These are phyloP conservation scores for Gnatocerus cornutus DNA, from an alignment of 2,888 invertebrate genomes.

Conservation along the genomic window DNA sequence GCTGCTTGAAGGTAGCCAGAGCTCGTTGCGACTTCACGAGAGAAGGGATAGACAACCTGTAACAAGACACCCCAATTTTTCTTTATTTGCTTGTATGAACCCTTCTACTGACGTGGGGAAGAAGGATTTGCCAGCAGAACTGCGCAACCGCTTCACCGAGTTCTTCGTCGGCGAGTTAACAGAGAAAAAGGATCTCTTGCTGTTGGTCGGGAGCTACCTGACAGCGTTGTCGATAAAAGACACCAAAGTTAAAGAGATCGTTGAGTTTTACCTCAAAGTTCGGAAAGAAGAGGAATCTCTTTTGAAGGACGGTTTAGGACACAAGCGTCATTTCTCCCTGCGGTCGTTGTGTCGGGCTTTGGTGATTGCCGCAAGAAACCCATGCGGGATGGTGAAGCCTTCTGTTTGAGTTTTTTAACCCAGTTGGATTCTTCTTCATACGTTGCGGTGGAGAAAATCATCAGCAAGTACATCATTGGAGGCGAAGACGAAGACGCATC, in stretches of 20 bases:
- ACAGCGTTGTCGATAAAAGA: slow-evolving; percentile 82
- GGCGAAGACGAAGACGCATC: slow-evolving; percentile 74
- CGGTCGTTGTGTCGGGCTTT: slow-evolving; percentile 95
- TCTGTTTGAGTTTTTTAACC: slow-evolving; percentile 96
- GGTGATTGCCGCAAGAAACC: slow-evolving; percentile 86
- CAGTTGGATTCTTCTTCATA: slow-evolving; percentile 93
- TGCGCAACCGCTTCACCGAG: slow-evolving; percentile 97
- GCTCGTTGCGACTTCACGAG: slow-evolving; percentile 89
- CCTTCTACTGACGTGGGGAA: slow-evolving; percentile 99
- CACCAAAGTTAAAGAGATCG: slow-evolving; percentile 84
- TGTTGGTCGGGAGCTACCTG: slow-evolving; percentile 80
- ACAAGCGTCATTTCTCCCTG: slow-evolving; percentile 93
- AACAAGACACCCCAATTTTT: slow-evolving; percentile 88
- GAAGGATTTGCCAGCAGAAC: slow-evolving; percentile 92
- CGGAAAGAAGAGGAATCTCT: slow-evolving; percentile 79
- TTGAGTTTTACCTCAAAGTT: slow-evolving; percentile 88
- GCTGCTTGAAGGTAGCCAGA: slow-evolving; percentile 86
- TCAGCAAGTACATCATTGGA: slow-evolving; percentile 78
- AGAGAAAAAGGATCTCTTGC: slow-evolving; percentile 84
- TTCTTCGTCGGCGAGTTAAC: slow-evolving; percentile 95
- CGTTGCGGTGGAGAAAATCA: slow-evolving; percentile 83
- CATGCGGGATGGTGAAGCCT: slow-evolving; percentile 90
- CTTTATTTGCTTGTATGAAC: slow-evolving; percentile 99
- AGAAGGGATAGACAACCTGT: slow-evolving; percentile 91
- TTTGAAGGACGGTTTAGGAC: slow-evolving; percentile 89